Conservation (phyloP, 2,797 vertebrate species). For the Sciurus carolinensis region DNA sequence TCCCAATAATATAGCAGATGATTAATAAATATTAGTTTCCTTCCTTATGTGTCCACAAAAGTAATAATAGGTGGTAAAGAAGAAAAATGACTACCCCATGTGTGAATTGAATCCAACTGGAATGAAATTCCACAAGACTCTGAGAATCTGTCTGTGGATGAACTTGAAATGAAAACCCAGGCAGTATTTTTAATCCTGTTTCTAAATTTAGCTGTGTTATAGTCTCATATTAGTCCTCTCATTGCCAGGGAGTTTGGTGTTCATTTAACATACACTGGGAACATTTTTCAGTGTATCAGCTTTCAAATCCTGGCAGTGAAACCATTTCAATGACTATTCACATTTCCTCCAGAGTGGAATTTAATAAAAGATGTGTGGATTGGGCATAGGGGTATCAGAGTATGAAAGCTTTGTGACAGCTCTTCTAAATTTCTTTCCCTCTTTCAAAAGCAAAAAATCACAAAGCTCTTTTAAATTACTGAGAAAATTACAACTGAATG, state of each 20-base stretch:
- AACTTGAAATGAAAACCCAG: constrained; percentile 87
- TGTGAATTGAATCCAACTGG: neutral
- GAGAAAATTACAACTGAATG: constrained; percentile 83
- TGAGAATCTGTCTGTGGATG: constrained; percentile 78
- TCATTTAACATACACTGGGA: constrained; percentile 85
- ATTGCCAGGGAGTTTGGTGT: constrained; percentile 76
- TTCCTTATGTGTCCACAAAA: constrained; percentile 37
- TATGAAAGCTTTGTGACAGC: constrained; percentile 69
- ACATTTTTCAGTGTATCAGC: constrained; percentile 82
- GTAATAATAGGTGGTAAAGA: constrained; percentile 28
- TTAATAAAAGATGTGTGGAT: constrained; percentile 79
- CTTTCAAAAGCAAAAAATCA: constrained; percentile 79
- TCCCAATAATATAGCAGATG: neutral
- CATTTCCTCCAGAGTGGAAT: constrained; percentile 70
- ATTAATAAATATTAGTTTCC: constrained; percentile 18
- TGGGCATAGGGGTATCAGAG: neutral
- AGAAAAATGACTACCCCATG: constrained; percentile 7
- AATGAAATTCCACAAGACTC: constrained; percentile 73
- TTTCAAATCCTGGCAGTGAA: constrained; percentile 86
- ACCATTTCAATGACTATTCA: constrained; percentile 86
- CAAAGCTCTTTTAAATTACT: constrained; percentile 77
- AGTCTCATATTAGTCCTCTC: constrained; percentile 84
- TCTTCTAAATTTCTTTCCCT: constrained; percentile 77
- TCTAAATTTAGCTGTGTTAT: constrained; percentile 88
- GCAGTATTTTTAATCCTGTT: constrained; percentile 82